A percentile compares a stretch with the other conserved stretches of the same genome.
These are phyloP conservation scores for Bryconaethiops microstoma DNA, from an alignment of 2,797 vertebrate species.

Conservation along the genomic window DNA sequence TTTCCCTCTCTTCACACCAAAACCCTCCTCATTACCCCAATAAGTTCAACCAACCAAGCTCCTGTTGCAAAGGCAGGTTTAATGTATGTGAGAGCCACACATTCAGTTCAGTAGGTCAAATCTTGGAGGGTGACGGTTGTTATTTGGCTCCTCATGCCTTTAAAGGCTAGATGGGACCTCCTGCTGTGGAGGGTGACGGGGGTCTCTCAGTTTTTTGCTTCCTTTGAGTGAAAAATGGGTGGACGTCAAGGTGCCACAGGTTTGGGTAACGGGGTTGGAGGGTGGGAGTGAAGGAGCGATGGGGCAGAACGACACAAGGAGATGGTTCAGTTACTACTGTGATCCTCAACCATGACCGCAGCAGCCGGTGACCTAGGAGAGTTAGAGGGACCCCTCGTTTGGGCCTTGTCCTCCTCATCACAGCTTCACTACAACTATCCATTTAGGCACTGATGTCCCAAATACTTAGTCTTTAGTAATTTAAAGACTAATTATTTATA, in stretches of 20 bases:
- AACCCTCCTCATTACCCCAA: conserved; percentile 13
- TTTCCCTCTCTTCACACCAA: not conserved
- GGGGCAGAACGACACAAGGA: conserved; percentile 30
- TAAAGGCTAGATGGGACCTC: not conserved
- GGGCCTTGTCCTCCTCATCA: not conserved
- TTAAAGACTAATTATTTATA: too few species aligned
- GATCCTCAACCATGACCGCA: conserved; percentile 28
- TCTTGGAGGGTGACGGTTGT: not conserved
- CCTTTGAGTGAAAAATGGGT: not conserved
- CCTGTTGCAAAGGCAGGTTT: not conserved
- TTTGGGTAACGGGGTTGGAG: conserved; percentile 26
- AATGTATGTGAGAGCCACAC: not conserved
- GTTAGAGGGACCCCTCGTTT: conserved; percentile 10
- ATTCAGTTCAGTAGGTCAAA: not conserved
- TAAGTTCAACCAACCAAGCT: not conserved
- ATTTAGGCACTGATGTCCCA: not conserved
- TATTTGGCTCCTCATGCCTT: not conserved
- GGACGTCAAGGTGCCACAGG: conserved; percentile 25
- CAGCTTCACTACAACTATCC: not conserved
- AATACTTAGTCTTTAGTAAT: not conserved
- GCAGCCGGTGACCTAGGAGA: not conserved
- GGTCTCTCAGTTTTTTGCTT: not conserved
- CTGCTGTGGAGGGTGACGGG: not conserved
- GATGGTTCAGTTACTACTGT: conserved; percentile 38
- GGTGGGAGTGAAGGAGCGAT: conserved; percentile 14